Base-by-base conservation (phyloP, 2,797 vertebrate species). In the Brachyalestes nurse region DNA sequence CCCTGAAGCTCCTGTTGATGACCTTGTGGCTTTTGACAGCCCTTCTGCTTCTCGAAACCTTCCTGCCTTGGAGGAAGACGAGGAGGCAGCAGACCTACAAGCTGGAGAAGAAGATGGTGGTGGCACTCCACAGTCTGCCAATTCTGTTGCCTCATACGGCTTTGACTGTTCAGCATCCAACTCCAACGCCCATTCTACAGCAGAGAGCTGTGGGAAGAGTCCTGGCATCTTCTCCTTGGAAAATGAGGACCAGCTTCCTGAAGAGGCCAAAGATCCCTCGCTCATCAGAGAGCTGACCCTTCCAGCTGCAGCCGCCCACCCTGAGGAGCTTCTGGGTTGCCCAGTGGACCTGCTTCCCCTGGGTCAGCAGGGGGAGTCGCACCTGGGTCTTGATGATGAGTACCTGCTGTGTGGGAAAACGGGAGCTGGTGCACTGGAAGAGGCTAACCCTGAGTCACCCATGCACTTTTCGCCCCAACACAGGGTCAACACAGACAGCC, bases 181-280 rank as follows among this genome's bases (percentile, higher is more conserved):
- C 88, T 96, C 95, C 57, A 95, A 96, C 4, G 93, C 95, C 72
- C 95, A 94, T 85, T 96, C 95, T 10, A 93, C 91, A 72, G 94
- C 95, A 0, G 95, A 96, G 88, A 96, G 95, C 88, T 95, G 95
- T 0, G 94, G 94, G 6, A 95, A 95, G 76, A 95, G 94, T 81
- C 95, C 93, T 0, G 94, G 93, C 1, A 95, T 95, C 86, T 95
- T 95, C 88, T 95, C 93, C 80, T 85, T 95, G 85, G 95, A 95
- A 86, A 95, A 95, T 1, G 93, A 95, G 87, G 94, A 95, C n/a
- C 93, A 95, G 87, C 90, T 95, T 70, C 89, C 92, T 0, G 94
- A 95, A 81, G 95, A 95, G 87, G 93, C 93, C 82, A 95, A 95
- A 83, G 92, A 95, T 86, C 94, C 93, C 72, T 92, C 92, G 61